phyloP scores from a whole-genome alignment of 2,113 vertebrate species.

The Amphilophus citrinellus region DNA sequence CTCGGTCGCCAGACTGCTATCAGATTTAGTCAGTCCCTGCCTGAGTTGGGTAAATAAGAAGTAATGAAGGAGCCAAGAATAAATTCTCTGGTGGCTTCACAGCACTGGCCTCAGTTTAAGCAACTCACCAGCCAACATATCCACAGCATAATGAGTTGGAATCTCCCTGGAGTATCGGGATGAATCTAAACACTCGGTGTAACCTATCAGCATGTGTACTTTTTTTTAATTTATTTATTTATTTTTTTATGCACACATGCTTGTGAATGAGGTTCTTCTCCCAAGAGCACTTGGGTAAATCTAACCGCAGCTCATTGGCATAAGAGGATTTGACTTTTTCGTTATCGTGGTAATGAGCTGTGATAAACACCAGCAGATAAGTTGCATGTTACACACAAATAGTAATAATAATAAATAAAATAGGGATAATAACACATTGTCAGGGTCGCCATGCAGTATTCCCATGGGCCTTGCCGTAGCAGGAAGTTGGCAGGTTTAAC shows the following conservation, averaged over 20 bases:
- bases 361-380: constrained; percentile 72
- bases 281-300: constrained; percentile 67
- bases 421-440: constrained; percentile 38
- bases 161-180: constrained; percentile 66
- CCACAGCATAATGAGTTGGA: constrained; percentile 70
- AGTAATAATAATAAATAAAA: constrained; percentile 15
- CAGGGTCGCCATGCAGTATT: constrained; percentile 50
- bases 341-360: constrained; percentile 75
- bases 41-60: constrained; percentile 66
- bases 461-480: constrained; percentile 29
- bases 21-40: constrained; percentile 56
- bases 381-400: constrained; percentile 50
- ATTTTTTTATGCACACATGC: constrained; percentile 21
- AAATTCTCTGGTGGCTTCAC: constrained; percentile 65
- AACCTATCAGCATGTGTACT: constrained; percentile 58
- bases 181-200: constrained; percentile 65
- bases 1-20: constrained; percentile 59
- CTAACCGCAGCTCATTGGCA: constrained; percentile 69
- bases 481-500: constrained; percentile 14
- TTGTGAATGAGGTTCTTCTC: constrained; percentile 54
- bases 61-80: constrained; percentile 57
- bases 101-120: constrained; percentile 67
- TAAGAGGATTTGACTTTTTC: constrained; percentile 79
- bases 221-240: background rate
- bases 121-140: constrained; percentile 60